Percentiles rank a stretch among this genome's conserved stretches.
These are phyloP conservation scores for Goniozus legneri DNA, from an alignment of 1,140 invertebrate species.

Conservation along the genomic window DNA sequence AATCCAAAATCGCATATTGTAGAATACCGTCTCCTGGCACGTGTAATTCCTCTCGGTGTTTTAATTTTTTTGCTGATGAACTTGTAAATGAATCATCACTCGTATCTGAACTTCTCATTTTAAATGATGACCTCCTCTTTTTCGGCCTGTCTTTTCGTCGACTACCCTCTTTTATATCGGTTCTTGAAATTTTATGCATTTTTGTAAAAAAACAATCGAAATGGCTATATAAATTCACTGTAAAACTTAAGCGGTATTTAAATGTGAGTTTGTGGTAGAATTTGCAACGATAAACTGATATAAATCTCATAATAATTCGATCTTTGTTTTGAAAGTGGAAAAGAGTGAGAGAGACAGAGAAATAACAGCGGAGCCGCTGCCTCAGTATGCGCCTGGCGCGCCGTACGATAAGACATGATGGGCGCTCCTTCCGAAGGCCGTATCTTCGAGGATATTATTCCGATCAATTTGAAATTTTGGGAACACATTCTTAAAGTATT, in stretches of 20 bases:
- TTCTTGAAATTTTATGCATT: background rate
- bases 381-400: constrained; percentile 2
- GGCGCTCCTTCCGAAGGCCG: constrained; percentile 3
- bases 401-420: constrained; percentile 3
- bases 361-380: too few relatives aligned
- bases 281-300: background rate
- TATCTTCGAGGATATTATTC: constrained; percentile 11
- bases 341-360: too few relatives aligned
- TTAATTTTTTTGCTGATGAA: constrained; percentile 18
- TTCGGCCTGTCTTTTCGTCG: constrained; percentile 18
- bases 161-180: constrained; percentile 6
- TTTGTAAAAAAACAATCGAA: too few relatives aligned
- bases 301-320: background rate
- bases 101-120: constrained; percentile 11
- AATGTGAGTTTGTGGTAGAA: constrained; percentile 5
- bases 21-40: constrained; percentile 12
- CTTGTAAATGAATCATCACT: constrained; percentile 13
- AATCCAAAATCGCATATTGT: constrained; percentile 24
- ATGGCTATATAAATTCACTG: too few relatives aligned
- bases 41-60: constrained; percentile 7
- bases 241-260: too few relatives aligned
- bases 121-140: constrained; percentile 16
- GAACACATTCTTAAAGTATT: constrained; percentile 12
- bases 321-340: constrained; percentile 4
- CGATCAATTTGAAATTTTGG: constrained; percentile 13